Base-by-base conservation (phyloP, 2,888 invertebrate genomes). In the Trichopoda pennipes region DNA sequence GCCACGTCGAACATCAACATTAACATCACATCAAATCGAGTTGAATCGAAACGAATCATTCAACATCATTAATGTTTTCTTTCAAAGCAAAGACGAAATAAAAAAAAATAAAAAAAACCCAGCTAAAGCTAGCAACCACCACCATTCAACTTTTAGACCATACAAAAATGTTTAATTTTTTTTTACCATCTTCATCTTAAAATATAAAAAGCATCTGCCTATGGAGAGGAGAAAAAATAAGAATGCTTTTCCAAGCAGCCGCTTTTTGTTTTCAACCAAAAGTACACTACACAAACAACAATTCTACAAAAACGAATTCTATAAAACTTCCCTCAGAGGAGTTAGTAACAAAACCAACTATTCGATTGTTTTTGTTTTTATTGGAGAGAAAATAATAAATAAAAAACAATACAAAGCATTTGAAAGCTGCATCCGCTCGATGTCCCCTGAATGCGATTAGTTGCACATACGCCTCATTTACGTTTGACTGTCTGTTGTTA, bases 401-500 rank as follows among this genome's bases (percentile, higher is more conserved):
- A 58, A 55, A 56, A 61, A n/a, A 68, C 32, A 75, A 60, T 60
- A 47, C 47, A 74, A 78, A 81, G 32, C 82, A 83, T 79, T 83
- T 81, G 79, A 85, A 84, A 84, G 84, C 78, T 80, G 84, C 81
- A 85, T 85, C 82, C 81, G 85, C 80, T 85, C 69, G 82, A 85
- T 85, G 85, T 84, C 85, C 81, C 84, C 82, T 84, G 83, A 85
- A 84, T 85, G 77, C 78, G 83, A 85, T 85, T 85, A 83, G 83
- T 77, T 81, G 81, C 73, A 80, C 80, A 84, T 72, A 82, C 81
- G 80, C 84, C 81, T 79, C 49, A 74, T 64, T 69, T 81, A 58
- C 21, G 51, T 56, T 73, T 38, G 56, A 44, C 56, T 51, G 68
- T 61, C 23, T 47, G 68, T 38, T 47, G 19, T 23, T 77, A 35